These are phyloP conservation scores for Mesaphorura yosii DNA, from an alignment of 1,140 invertebrate genomes.

Conservation along the genomic window DNA sequence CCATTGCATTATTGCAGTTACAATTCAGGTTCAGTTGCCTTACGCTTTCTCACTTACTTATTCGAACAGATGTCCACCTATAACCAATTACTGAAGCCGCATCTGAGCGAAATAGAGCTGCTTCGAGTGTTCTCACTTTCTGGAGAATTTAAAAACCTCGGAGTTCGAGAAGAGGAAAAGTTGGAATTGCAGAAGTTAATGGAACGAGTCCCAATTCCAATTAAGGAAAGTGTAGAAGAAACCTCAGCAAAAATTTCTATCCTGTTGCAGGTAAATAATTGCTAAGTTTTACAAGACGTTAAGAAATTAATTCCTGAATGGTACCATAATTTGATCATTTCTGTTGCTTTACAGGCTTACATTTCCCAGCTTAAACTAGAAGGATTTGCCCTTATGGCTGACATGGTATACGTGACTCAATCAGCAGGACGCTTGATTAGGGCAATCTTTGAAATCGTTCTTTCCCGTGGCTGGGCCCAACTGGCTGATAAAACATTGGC, in stretches of 20 bases:
- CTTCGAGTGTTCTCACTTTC: constrained; percentile 99
- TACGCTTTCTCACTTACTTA: background rate
- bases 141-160: constrained; percentile 81
- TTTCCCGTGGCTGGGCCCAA: constrained; percentile 78
- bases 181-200: constrained; percentile 93
- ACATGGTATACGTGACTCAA: constrained; percentile 99
- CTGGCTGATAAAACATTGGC: constrained; percentile 89
- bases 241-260: constrained; percentile 95
- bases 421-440: constrained; percentile 88
- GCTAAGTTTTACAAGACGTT: background rate
- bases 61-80: constrained; percentile 81
- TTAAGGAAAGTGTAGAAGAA: constrained; percentile 98
- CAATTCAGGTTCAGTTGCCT: no score
- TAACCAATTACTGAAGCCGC: constrained; percentile 92
- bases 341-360: constrained; percentile 95
- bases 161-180: constrained; percentile 96
- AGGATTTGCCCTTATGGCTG: constrained; percentile 95
- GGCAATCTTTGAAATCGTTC: constrained; percentile 91
- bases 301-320: background rate
- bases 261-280: constrained; percentile 47
- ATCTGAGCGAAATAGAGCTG: constrained; percentile 92
- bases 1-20: no score
- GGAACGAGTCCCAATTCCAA: constrained; percentile 95
- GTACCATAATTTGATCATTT: background rate
- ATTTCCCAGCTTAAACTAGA: constrained; percentile 97